Conservation (phyloP, 2,797 vertebrate genomes). For the Sorex maritimensis region DNA sequence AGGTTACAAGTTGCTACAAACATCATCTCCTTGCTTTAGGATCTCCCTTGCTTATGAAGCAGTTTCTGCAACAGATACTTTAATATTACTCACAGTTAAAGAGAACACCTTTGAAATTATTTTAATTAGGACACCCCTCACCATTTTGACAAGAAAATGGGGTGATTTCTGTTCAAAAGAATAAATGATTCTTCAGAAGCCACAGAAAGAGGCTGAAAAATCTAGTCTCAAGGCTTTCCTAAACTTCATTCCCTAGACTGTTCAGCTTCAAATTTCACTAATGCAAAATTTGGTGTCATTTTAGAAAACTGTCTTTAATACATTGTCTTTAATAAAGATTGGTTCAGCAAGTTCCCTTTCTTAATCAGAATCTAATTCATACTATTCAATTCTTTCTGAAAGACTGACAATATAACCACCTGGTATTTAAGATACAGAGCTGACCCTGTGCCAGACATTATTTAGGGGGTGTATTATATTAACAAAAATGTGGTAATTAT, state of each 20-base stretch:
- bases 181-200: conserved; percentile 53
- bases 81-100: conserved; percentile 65
- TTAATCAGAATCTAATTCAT: conserved; percentile 32
- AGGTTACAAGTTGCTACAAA: conserved; percentile 7
- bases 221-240: not conserved
- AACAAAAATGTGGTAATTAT: not conserved
- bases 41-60: not conserved
- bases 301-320: conserved; percentile 25
- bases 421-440: not conserved
- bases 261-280: conserved; percentile 5
- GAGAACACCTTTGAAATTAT: conserved; percentile 69
- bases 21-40: not conserved
- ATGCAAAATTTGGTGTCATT: conserved; percentile 1
- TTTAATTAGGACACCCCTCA: conserved; percentile 14
- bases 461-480: not conserved
- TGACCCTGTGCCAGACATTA: not conserved
- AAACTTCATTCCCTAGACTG: not conserved
- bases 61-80: conserved; percentile 39
- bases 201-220: conserved; percentile 33
- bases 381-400: not conserved
- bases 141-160: conserved; percentile 54
- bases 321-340: not conserved
- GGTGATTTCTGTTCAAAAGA: conserved; percentile 66
- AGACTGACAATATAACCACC: not conserved
- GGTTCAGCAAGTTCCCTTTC: not conserved